phyloP scores from a whole-genome alignment of 2,888 invertebrate genomes.

The Vandiemenella viatica region DNA sequence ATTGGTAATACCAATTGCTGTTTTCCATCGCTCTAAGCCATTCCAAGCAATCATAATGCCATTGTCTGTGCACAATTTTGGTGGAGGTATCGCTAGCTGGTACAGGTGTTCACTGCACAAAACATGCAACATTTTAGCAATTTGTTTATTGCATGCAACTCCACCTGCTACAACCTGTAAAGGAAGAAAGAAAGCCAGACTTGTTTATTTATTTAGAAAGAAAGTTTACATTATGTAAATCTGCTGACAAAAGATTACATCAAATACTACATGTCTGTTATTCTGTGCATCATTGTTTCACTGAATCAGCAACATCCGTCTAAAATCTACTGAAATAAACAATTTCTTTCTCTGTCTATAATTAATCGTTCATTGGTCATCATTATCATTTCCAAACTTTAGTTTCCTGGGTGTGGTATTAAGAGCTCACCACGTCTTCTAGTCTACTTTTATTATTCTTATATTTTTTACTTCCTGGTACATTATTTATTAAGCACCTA shows the following conservation, averaged over 20 bases:
- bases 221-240: no score
- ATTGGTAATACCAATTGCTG: constrained; percentile 31
- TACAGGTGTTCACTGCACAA: constrained; percentile 51
- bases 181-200: no score
- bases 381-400: no score
- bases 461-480: no score
- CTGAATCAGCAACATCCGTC: not conserved
- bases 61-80: constrained; percentile 87
- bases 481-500: no score
- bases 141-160: constrained; percentile 82
- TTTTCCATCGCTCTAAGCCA: constrained; percentile 63
- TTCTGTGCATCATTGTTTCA: not conserved
- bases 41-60: constrained; percentile 99
- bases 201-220: no score
- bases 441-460: no score
- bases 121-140: constrained; percentile 50
- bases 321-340: not conserved
- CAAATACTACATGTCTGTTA: not conserved
- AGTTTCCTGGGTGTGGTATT: no score
- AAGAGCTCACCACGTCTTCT: no score
- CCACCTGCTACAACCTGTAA: constrained; percentile 81
- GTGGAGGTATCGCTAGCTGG: constrained; percentile 58
- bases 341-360: not conserved
- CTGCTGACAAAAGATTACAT: no score
- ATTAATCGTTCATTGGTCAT: no score